These are phyloP conservation scores for Sitobion miscanthi DNA, from an alignment of 1,140 invertebrate species.

Conservation along the genomic window DNA sequence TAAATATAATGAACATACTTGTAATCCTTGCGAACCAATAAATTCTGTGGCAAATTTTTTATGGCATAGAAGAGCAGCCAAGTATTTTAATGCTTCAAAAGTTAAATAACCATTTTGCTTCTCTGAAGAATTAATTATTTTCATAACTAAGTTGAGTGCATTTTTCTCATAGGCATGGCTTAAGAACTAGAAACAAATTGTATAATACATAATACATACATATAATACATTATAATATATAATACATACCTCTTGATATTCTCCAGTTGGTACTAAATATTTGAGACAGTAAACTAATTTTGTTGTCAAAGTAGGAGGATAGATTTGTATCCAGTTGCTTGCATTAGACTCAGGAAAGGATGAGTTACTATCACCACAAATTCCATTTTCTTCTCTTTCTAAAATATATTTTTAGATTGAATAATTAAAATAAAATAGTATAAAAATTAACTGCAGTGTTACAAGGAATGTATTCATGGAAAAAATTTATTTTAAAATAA, in stretches of 20 bases:
- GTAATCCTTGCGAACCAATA: slow-evolving; percentile 82
- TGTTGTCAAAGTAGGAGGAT: slow-evolving; percentile 84
- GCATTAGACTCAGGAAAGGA: slow-evolving; percentile 88
- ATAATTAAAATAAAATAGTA: background rate
- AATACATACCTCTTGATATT: slow-evolving; percentile 86
- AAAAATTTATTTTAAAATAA: background rate
- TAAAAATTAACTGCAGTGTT: background rate
- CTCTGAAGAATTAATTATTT: slow-evolving; percentile 88
- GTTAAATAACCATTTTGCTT: slow-evolving; percentile 86
- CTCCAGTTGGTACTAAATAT: slow-evolving; percentile 92
- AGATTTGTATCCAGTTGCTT: slow-evolving; percentile 84
- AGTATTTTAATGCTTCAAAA: slow-evolving; percentile 93
- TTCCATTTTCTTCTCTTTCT: slow-evolving; percentile 38
- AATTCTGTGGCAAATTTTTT: slow-evolving; percentile 98
- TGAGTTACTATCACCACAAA: slow-evolving; percentile 69
- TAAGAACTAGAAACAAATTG: slow-evolving; percentile 72
- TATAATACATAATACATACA: slow-evolving; percentile 24
- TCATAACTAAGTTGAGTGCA: slow-evolving; percentile 85
- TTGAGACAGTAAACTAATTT: slow-evolving; percentile 90
- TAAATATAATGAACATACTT: slow-evolving; percentile 65
- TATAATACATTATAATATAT: background rate
- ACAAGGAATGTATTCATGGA: background rate
- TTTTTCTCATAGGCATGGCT: slow-evolving; percentile 91
- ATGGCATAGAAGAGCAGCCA: slow-evolving; percentile 91
- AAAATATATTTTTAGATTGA: background rate